A percentile compares a stretch with the other conserved stretches of the same genome.
Evolutionary conservation across 1,140 invertebrate species (phyloP).

Genomic region (Achatina immaculata): DNA sequence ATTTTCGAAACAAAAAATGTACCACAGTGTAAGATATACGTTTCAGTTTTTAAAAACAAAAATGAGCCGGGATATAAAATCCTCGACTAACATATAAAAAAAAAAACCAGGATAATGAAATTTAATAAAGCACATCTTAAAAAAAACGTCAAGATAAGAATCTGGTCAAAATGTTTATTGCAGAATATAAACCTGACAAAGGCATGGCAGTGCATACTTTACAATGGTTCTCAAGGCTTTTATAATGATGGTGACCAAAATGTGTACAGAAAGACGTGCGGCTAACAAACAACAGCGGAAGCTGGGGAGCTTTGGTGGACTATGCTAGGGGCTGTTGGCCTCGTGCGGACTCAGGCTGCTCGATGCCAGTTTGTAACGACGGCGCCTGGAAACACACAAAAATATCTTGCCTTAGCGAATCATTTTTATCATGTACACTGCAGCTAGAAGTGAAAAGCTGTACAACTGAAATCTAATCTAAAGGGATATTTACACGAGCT

Average conservation of each 20-base stretch:
- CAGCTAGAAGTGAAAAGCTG: too few species aligned
- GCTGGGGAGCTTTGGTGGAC: conserved; percentile 26
- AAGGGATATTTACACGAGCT: too few species aligned
- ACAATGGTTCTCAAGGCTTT: neutral
- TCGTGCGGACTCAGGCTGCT: conserved; percentile 62
- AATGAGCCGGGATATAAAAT: neutral
- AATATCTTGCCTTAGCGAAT: too few species aligned
- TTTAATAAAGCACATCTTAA: neutral
- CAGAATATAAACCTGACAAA: neutral
- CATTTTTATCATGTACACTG: too few species aligned
- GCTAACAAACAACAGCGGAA: conserved; percentile 38
- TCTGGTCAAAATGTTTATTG: neutral
- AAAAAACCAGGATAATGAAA: too few species aligned
- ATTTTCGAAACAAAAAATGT: neutral
- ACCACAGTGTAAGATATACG: neutral
- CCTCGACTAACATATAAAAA: neutral
- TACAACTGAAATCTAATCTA: too few species aligned
- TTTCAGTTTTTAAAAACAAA: neutral
- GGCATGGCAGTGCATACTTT: neutral
- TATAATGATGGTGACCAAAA: conserved; percentile 11
- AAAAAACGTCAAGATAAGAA: neutral
- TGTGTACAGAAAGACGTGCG: conserved; percentile 36
- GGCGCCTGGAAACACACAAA: conserved; percentile 62
- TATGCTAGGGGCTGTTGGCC: conserved; percentile 60
- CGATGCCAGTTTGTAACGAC: conserved; percentile 67